Conservation (phyloP, 1,140 invertebrate species). For the Anastatus disparis region DNA sequence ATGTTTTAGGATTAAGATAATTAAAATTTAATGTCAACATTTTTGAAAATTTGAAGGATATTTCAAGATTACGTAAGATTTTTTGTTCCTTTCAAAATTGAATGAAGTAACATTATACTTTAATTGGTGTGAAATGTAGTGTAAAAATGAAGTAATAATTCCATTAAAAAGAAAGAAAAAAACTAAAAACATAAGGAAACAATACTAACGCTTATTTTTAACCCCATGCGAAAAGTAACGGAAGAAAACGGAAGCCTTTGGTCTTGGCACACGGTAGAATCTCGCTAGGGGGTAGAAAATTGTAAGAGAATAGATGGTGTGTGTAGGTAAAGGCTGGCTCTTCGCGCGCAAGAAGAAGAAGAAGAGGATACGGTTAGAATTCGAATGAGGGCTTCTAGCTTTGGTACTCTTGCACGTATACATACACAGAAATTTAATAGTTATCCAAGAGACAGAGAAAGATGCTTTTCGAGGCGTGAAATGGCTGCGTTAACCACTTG, state of each 20-base stretch:
- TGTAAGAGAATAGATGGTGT: not conserved
- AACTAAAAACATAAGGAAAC: too few relatives aligned
- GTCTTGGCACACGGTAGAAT: not conserved
- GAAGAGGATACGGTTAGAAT: slow-evolving; percentile 64
- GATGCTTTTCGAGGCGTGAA: slow-evolving; percentile 43
- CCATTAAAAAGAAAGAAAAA: too few relatives aligned
- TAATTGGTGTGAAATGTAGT: too few relatives aligned
- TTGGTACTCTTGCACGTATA: slow-evolving; percentile 66
- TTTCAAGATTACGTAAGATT: too few relatives aligned
- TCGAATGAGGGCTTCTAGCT: slow-evolving; percentile 59
- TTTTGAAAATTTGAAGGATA: too few relatives aligned
- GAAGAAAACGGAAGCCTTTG: not conserved
- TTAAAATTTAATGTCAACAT: not conserved
- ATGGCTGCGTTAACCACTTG: slow-evolving; percentile 46
- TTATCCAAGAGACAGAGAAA: slow-evolving; percentile 29
- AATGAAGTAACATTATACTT: too few relatives aligned
- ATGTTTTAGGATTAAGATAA: slow-evolving; percentile 27
- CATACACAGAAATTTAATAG: too few relatives aligned
- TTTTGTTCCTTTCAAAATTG: too few relatives aligned
- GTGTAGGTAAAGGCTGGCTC: not conserved
- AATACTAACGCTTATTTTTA: too few relatives aligned
- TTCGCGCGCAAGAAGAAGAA: slow-evolving; percentile 34
- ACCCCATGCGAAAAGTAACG: too few relatives aligned
- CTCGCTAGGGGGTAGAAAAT: not conserved
- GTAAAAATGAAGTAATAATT: too few relatives aligned